Percentiles rank a stretch among this genome's conserved stretches.
Evolutionary conservation across 2,113 vertebrate genomes (phyloP).

Genomic region (Hipposideros armiger): DNA sequence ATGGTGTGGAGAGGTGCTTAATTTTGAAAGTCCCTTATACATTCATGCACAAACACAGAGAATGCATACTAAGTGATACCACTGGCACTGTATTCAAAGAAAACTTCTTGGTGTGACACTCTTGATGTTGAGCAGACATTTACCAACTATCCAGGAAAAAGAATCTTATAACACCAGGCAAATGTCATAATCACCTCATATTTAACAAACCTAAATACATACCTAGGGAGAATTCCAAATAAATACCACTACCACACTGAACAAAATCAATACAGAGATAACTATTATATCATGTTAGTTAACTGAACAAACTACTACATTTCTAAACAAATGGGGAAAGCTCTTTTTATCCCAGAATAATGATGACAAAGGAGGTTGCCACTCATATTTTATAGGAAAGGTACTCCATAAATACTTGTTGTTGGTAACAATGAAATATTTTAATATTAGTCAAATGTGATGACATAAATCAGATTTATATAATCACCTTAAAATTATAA

Average conservation of each 20-base stretch:
- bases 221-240: not conserved
- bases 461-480: not conserved
- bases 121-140: not conserved
- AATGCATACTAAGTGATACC: not conserved
- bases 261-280: conserved; percentile 7
- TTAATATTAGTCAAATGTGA: not conserved
- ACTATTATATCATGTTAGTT: conserved; percentile 38
- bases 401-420: not conserved
- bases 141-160: not conserved
- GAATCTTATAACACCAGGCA: not conserved
- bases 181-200: not conserved
- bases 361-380: not conserved
- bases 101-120: not conserved
- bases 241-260: not conserved
- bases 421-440: not conserved
- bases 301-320: conserved; percentile 40
- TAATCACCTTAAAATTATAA: not conserved
- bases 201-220: conserved; percentile 42
- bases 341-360: not conserved
- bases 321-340: not conserved
- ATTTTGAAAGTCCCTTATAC: not conserved
- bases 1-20: not conserved
- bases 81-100: not conserved
- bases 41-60: not conserved
- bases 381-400: not conserved